phyloP scores from a whole-genome alignment of 2,797 vertebrate species.

The Capromys pilorides region DNA sequence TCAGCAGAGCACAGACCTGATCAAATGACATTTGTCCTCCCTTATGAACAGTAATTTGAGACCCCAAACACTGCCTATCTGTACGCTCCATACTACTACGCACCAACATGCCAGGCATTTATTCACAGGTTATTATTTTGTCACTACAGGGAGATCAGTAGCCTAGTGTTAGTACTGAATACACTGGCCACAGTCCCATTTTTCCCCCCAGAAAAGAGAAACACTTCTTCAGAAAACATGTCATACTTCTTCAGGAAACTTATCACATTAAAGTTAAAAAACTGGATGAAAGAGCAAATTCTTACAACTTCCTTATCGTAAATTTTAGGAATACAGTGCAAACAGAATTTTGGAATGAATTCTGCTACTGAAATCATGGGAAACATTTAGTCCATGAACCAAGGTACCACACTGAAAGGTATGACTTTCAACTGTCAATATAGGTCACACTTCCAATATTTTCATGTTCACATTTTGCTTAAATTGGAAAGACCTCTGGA shows the following conservation, averaged over 20 bases:
- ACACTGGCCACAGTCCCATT: background rate
- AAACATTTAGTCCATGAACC: background rate
- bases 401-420: background rate
- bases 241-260: background rate
- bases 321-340: background rate
- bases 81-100: background rate
- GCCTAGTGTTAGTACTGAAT: background rate
- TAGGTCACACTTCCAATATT: background rate
- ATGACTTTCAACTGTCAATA: background rate
- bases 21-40: background rate
- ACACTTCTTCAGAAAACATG: background rate
- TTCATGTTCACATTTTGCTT: background rate
- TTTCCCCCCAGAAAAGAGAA: background rate
- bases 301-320: background rate
- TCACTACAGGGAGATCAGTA: background rate
- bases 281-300: background rate
- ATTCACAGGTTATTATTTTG: background rate
- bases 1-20: background rate
- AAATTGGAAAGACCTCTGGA: background rate
- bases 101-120: background rate
- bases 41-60: background rate
- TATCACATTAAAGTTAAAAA: background rate
- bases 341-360: background rate
- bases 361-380: background rate
- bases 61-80: background rate